Base-by-base conservation (phyloP, 2,797 vertebrate genomes). In the Xenentodon cancila region DNA sequence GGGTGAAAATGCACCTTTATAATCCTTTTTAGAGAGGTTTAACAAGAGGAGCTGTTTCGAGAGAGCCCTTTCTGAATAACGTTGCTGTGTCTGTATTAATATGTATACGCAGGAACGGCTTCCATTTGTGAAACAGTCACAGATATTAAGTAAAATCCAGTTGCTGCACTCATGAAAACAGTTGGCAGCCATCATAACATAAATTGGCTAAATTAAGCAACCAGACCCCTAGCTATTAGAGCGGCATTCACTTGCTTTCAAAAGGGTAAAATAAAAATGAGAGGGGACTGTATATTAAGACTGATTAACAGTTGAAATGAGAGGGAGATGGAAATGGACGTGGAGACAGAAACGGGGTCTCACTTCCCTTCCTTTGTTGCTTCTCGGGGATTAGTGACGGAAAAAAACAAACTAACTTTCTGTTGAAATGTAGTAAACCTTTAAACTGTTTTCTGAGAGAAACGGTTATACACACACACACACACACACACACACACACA, bases 241-340 rank as follows among this genome's bases (percentile, higher is more conserved):
- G 1, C 9, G 54, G 3, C 20, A 59, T 59, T 59, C 80, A 81
- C 57, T 84, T 86, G 79, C 84, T 83, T 77, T 86, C n/a, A 86
- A 89, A 89, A 84, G 67, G 68, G 20, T 71, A 56, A 87, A 77
- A 80, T 79, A 85, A 85, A 89, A 89, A 79, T 67, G 64, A 30
- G 64, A 77, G 3, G 22, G 21, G 7, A 21, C 15, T 42, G 53
- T 40, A 52, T 68, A 53, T 81, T 73, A 72, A 60, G 48, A 63
- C 75, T 68, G 60, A 48, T 52, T 30, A 75, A 69, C 64, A 43
- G 67, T 46, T 80, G 53, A 43, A 75, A 53, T 30, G 53, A 52
- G 42, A 69, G 11, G 40, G 34, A 53, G 34, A 40, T n/a, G 22
- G 47, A 52, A 34, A 75, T 60, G 66, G 49, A 48, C 45, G 56